Conservation (phyloP, 2,797 vertebrate species). For the Lerista edwardsae region DNA sequence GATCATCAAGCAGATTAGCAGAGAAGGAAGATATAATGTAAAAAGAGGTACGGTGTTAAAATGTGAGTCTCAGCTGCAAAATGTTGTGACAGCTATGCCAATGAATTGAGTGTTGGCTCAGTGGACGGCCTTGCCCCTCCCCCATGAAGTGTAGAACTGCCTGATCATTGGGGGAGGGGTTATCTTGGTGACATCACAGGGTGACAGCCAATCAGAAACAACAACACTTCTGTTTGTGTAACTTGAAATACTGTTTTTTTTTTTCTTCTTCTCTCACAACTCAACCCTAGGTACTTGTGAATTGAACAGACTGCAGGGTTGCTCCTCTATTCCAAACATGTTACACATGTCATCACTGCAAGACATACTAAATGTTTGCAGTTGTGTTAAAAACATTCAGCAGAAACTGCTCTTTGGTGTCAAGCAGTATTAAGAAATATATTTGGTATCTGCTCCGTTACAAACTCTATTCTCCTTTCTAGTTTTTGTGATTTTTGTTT, state of each 20-base stretch:
- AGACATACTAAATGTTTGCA: neutral
- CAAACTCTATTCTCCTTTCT: neutral
- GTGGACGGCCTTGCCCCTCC: no score
- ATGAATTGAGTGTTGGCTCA: no score
- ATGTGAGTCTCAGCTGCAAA: no score
- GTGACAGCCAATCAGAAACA: neutral
- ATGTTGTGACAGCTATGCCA: no score
- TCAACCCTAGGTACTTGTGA: neutral
- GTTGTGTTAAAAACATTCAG: neutral
- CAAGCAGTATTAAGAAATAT: neutral
- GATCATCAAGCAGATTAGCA: neutral
- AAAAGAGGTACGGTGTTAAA: no score
- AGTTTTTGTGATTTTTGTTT: neutral
- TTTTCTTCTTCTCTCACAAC: no score
- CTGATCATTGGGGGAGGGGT: neutral
- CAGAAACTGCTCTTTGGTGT: neutral
- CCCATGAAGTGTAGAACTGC: neutral
- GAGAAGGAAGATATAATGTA: no score
- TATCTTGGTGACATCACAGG: neutral
- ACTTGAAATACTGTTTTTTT: neutral
- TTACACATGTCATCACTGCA: neutral
- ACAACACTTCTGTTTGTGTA: neutral
- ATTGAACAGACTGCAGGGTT: neutral
- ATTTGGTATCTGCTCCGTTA: slow-evolving; percentile 2
- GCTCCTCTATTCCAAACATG: neutral